Percentiles rank a stretch among this genome's conserved stretches.
These are phyloP conservation scores for Morpho deidamia DNA, from an alignment of 2,888 invertebrate genomes.

Conservation along the genomic window DNA sequence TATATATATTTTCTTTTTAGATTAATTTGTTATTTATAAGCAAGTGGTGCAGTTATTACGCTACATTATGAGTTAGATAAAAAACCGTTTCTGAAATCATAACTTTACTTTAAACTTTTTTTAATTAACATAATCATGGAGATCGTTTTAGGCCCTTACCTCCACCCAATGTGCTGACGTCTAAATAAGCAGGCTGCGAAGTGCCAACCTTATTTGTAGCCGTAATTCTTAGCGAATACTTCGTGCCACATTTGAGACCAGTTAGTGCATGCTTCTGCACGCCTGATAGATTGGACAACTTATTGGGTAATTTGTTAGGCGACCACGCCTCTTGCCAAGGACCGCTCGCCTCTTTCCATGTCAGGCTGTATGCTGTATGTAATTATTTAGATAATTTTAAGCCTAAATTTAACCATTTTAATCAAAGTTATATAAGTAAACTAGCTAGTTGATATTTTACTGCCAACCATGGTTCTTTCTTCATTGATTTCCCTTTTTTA, in stretches of 20 bases:
- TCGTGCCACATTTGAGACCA: slow-evolving; percentile 89
- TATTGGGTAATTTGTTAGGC: slow-evolving; percentile 52
- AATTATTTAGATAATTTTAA: neutral
- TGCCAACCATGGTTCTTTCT: too few species aligned
- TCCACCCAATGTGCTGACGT: slow-evolving; percentile 80
- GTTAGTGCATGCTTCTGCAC: slow-evolving; percentile 81
- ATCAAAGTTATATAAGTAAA: too few species aligned
- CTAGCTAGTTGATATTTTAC: too few species aligned
- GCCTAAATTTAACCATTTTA: too few species aligned
- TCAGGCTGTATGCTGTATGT: slow-evolving; percentile 65
- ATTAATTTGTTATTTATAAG: too few species aligned
- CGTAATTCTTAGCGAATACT: slow-evolving; percentile 88
- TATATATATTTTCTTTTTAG: too few species aligned
- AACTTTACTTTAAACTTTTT: too few species aligned
- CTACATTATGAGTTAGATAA: too few species aligned
- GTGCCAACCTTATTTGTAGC: slow-evolving; percentile 91
- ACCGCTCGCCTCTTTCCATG: slow-evolving; percentile 71
- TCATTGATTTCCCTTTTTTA: too few species aligned
- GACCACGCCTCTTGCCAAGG: slow-evolving; percentile 80
- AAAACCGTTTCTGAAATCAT: too few species aligned
- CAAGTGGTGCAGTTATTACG: too few species aligned
- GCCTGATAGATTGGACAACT: slow-evolving; percentile 73
- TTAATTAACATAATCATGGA: neutral
- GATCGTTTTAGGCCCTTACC: slow-evolving; percentile 44
- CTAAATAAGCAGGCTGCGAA: slow-evolving; percentile 82